Percentiles rank a stretch among this genome's conserved stretches.
Evolutionary conservation across 2,888 invertebrate genomes (phyloP).

Genomic region (Smittia aterrima): DNA sequence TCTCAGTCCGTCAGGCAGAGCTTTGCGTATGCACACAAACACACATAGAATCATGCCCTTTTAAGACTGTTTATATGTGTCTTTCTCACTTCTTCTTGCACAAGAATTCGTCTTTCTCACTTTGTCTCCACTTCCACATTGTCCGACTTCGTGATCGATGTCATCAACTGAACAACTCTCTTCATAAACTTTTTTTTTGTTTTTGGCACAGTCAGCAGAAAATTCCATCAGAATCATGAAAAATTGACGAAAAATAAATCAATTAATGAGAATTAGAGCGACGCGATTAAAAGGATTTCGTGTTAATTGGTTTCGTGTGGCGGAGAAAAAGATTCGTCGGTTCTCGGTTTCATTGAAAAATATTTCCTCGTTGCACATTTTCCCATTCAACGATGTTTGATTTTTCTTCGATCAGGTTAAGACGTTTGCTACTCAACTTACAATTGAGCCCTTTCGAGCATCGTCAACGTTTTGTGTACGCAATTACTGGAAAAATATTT

Average conservation of each 20-base stretch:
- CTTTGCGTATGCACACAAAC: not conserved
- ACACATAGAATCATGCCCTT: slow-evolving; percentile 4
- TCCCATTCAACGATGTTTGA: too few species aligned
- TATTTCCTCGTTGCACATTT: too few species aligned
- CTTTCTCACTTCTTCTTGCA: not conserved
- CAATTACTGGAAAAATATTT: too few species aligned
- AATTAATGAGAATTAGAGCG: not conserved
- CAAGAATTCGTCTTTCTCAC: not conserved
- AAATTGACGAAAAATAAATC: not conserved
- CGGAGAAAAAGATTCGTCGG: too few species aligned
- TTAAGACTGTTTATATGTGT: not conserved
- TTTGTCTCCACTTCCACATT: not conserved
- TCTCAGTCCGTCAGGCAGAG: too few species aligned
- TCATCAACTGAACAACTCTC: not conserved
- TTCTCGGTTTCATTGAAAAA: too few species aligned
- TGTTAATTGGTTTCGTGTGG: too few species aligned
- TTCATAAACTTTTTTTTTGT: not conserved
- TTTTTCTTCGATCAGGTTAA: too few species aligned
- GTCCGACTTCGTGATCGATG: not conserved
- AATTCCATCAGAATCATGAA: not conserved
- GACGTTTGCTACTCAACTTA: too few species aligned
- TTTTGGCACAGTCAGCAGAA: not conserved
- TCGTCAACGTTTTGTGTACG: too few species aligned
- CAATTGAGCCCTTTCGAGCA: too few species aligned
- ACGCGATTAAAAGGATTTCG: too few species aligned